Evolutionary conservation across 2,888 invertebrate species (phyloP).

Genomic region (Orchesella flavescens): DNA sequence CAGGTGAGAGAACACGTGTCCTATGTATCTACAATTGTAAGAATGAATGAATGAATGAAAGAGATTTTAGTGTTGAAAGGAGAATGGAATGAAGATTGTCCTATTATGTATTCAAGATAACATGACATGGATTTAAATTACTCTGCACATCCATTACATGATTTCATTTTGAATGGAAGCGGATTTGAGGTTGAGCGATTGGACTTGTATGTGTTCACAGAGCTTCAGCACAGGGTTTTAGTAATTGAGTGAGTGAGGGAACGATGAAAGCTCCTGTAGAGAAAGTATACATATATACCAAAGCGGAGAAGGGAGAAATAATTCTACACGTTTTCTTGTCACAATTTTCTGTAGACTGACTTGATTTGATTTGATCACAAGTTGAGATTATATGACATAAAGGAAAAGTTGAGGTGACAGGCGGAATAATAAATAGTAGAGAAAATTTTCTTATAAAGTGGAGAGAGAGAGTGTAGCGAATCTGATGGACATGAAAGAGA

Average conservation of each 20-base stretch:
- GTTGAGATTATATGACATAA: slow-evolving; percentile 51
- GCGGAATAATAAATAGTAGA: slow-evolving; percentile 52
- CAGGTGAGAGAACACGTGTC: slow-evolving; percentile 40
- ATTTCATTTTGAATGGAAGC: background rate
- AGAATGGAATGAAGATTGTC: background rate
- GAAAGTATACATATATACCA: too few relatives aligned
- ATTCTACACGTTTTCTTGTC: background rate
- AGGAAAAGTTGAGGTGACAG: slow-evolving; percentile 51
- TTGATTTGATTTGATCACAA: slow-evolving; percentile 56
- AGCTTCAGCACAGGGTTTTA: slow-evolving; percentile 23
- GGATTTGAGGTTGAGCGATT: background rate
- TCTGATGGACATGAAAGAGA: background rate
- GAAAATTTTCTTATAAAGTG: background rate
- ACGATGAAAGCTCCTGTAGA: slow-evolving; percentile 40
- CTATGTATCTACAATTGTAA: background rate
- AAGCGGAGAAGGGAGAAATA: too few relatives aligned
- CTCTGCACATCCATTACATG: slow-evolving; percentile 1
- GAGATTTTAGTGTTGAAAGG: too few relatives aligned
- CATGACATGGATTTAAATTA: slow-evolving; percentile 56
- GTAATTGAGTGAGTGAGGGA: slow-evolving; percentile 53
- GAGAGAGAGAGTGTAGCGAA: background rate
- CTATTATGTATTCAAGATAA: slow-evolving; percentile 38
- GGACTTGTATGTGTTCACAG: too few relatives aligned
- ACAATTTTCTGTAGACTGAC: background rate
- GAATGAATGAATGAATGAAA: background rate